Percentiles rank a stretch among this genome's conserved stretches.
Conservation (phyloP, 2,113 vertebrate species). For the Alosa alosa region DNA sequence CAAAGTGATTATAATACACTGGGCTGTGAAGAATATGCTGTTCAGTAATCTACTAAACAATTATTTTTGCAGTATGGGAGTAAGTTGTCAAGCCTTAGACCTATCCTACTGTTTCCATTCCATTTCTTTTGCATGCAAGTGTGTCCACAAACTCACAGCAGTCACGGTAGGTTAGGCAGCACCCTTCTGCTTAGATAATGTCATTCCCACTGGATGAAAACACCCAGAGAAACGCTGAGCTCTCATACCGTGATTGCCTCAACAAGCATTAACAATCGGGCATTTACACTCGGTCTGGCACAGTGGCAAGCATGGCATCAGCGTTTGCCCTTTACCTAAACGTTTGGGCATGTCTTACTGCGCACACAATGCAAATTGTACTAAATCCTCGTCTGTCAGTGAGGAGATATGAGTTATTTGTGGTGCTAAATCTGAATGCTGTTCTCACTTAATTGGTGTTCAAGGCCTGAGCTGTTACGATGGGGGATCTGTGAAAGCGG, state of each 20-base stretch:
- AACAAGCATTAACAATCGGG: background rate
- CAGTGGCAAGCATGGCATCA: background rate
- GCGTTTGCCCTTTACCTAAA: slow-evolving; percentile 12
- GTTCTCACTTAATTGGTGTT: slow-evolving; percentile 15
- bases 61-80: background rate
- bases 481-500: background rate
- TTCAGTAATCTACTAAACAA: background rate
- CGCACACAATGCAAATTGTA: background rate
- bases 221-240: background rate
- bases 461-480: background rate
- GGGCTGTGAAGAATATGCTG: background rate
- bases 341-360: background rate
- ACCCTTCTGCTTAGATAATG: background rate
- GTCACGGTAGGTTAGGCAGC: background rate
- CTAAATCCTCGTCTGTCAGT: background rate
- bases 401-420: background rate
- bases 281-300: background rate
- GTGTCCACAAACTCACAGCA: background rate
- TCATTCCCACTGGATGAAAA: background rate
- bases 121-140: background rate
- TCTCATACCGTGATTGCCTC: background rate
- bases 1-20: background rate
- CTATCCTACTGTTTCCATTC: background rate
- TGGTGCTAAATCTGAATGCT: background rate
- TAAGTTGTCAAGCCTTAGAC: background rate